Base-by-base conservation (phyloP, 2,113 vertebrate genomes). In the Myiagra hebetior region DNA sequence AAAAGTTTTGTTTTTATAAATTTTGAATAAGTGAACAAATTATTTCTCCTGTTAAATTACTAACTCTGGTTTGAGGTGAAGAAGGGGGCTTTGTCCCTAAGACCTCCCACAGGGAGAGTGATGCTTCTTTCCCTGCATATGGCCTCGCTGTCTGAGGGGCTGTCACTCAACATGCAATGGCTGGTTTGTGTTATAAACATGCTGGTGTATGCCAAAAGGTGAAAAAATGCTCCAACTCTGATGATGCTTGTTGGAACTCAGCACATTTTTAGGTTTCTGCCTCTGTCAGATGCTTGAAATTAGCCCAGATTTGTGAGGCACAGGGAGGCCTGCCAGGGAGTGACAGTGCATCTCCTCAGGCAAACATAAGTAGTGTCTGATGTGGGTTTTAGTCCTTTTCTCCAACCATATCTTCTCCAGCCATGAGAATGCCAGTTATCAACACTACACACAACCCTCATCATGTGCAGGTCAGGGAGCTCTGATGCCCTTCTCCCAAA, bases 41-140 rank as follows among this genome's bases (percentile, higher is more conserved):
- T 37, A 31, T 49, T 95, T 81, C 35, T 92, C 21, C 79, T n/a
- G 20, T 35, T 50, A 89, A 78, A 42, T 44, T 68, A 33, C 28
- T 44, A 47, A 63, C 28, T 49, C 5, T 5, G 2, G 4, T 63
- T 60, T 68, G 22, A 87, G 44, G 16, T 2, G 5, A 60, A 46
- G 55, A 39, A 3, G 1, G 7, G 2, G 12, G 0, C 7, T 78
- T 67, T 60, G 47, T 44, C 33, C 42, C 6, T 1, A 70, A 49
- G 57, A 27, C 14, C 2, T 64, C 13, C 31, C 53, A 23, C 27
- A 37, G 3, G 0, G 0, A 33, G 8, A 22, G 6, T 0, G 1
- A 23, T 2, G 2, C 10, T 23, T 59, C 26, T 20, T 46, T 37
- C 44, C 44, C 15, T 37, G 8, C 15, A 23, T 1, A 13, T 0